Evolutionary conservation across 2,797 vertebrate species (phyloP).

Genomic region (Amphiprion clarkii): DNA sequence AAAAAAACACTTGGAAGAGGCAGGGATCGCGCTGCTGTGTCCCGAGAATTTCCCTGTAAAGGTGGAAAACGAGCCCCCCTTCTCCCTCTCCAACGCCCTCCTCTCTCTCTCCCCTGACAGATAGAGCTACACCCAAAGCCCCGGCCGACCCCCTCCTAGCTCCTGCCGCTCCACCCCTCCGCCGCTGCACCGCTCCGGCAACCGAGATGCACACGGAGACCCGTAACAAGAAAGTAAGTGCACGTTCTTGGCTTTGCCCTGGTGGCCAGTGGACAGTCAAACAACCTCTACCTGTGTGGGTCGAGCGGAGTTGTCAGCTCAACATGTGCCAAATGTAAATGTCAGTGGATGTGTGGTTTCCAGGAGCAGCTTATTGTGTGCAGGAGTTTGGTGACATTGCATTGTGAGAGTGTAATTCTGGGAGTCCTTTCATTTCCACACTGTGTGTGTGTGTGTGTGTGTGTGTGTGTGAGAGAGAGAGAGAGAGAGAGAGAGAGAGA

Average conservation of each 20-base stretch:
- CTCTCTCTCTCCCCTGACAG: slow-evolving; percentile 67
- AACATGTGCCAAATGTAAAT: slow-evolving; percentile 59
- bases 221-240: slow-evolving; percentile 90
- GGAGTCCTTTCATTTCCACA: slow-evolving; percentile 30
- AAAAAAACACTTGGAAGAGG: slow-evolving; percentile 53
- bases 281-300: slow-evolving; percentile 30
- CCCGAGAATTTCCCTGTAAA: slow-evolving; percentile 67
- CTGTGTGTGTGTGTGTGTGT: neutral
- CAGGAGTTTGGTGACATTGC: slow-evolving; percentile 54
- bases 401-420: slow-evolving; percentile 20
- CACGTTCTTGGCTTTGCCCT: slow-evolving; percentile 71
- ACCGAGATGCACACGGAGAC: slow-evolving; percentile 91
- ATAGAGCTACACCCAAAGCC: slow-evolving; percentile 76
- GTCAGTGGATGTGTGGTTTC: slow-evolving; percentile 16
- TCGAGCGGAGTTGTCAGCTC: slow-evolving; percentile 51
- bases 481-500: too few relatives aligned
- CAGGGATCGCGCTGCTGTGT: slow-evolving; percentile 62
- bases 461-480: neutral
- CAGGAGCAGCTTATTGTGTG: slow-evolving; percentile 33
- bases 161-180: slow-evolving; percentile 81
- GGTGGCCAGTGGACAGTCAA: slow-evolving; percentile 37
- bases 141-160: slow-evolving; percentile 75
- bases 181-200: slow-evolving; percentile 79
- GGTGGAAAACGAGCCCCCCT: slow-evolving; percentile 76
- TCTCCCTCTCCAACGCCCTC: slow-evolving; percentile 27